Evolutionary conservation across 2,888 invertebrate species (phyloP), one percentile per base, ranked within the genome.

Genomic region (Sialis fuliginosa): DNA sequence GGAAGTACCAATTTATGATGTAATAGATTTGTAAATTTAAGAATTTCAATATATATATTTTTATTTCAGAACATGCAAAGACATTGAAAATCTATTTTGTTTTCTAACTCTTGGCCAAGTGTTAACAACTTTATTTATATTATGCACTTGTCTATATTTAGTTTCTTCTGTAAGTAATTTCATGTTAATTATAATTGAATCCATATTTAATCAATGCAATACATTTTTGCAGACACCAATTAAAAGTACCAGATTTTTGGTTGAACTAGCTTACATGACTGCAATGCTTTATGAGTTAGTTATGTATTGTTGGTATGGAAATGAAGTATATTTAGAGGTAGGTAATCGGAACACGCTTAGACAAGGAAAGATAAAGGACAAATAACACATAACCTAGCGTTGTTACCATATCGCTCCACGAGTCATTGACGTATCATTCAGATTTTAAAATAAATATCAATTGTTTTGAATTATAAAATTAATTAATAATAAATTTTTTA

Each of bases 61-160:
- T 44, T 33, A 42, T 55, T 60, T 50, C 49, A 59, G 58, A 34
- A 52, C 57, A 30, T 58, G 60, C 40, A 54, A 59, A 12, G 52
- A 58, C 22, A 50, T 62, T 47, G 62, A 62, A 54, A 52, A 52
- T 33, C 46, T 60, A 12, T 54, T 60, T 48, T 56, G 57, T 37
- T 58, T 54, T 50, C 49, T 62, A 37, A 62, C 59, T 4, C 51
- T 63, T 9, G 56, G 57, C 6, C 63, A 63, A 56, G 56, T 58
- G 22, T 52, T 55, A 6, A 59, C 60, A 4, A 60, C 61, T 2
- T 47, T 62, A 9, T 62, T 62, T 48, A 61, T 63, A 40, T 52
- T 63, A 12, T 63, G 62, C 48, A 61, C 62, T 30, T 60, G 60
- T 47, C 51, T 63, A 33, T 61, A 60, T 51, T 50, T 62, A 10